phyloP scores from a whole-genome alignment of 1,140 invertebrate species.

The Musca domestica region DNA sequence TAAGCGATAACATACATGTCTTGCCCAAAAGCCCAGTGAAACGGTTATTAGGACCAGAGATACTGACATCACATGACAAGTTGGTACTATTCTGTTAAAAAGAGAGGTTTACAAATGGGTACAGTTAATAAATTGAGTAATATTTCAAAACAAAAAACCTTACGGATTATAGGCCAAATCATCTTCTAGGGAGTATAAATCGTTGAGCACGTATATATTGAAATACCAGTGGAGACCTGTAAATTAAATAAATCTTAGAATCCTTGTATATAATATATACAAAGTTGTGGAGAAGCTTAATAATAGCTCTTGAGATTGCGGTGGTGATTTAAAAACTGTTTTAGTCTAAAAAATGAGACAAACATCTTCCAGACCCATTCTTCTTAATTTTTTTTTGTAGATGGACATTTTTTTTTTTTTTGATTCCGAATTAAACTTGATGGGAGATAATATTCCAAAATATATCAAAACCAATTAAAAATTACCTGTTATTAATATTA shows the following conservation, averaged over 20 bases:
- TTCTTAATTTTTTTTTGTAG: no score
- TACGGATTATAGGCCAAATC: slow-evolving; percentile 48
- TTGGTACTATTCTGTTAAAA: slow-evolving; percentile 12
- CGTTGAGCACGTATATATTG: slow-evolving; percentile 61
- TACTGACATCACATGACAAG: not conserved
- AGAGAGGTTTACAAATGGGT: not conserved
- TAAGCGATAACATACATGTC: slow-evolving; percentile 1
- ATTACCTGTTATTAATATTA: slow-evolving; percentile 59
- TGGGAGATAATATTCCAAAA: no score
- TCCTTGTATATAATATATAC: not conserved
- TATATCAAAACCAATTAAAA: no score
- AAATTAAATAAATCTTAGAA: not conserved
- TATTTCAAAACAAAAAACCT: slow-evolving; percentile 28
- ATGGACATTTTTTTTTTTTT: no score
- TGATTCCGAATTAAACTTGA: no score
- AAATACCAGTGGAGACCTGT: slow-evolving; percentile 60
- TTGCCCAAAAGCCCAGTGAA: slow-evolving; percentile 2
- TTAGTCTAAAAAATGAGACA: no score
- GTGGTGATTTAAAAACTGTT: no score
- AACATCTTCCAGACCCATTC: no score
- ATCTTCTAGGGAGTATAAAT: slow-evolving; percentile 63
- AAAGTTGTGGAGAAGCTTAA: no score
- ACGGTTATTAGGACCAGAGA: slow-evolving; percentile 1
- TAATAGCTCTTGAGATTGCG: no score
- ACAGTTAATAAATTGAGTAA: not conserved